Base-by-base conservation (phyloP, 2,797 vertebrate species). In the Sebastes oblongus region DNA sequence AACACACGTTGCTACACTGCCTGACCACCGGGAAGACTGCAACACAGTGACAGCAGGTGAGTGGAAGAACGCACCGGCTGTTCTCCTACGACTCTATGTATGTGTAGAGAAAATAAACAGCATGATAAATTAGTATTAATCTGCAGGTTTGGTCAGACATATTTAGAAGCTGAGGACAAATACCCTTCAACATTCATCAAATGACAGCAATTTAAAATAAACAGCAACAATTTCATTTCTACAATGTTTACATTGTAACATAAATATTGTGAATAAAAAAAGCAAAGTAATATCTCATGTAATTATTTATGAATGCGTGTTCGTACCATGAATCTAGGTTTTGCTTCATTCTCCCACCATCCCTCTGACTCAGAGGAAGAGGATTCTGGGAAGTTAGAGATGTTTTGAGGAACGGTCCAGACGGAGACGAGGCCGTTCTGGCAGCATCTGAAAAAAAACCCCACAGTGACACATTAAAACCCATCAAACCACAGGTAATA, bases 341-440 rank as follows among this genome's bases (percentile, higher is more conserved):
- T 95, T 12, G 93, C 66, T 74, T 97, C 97, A 50, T 88, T 95
- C 62, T 99, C 97, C 97, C 97, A 98, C 96, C 97, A 98, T 76
- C 94, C 96, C 84, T 97, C 97, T 12, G 95, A 93, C 52, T 89
- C 92, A 20, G 93, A 67, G 39, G 93, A 89, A 72, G 72, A 93
- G 76, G 92, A 94, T 77, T 97, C 96, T 77, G 96, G 75, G 22
- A 95, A 93, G 64, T 86, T 78, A 5, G 88, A 83, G 18, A 93
- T 70, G 59, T 97, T 95, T 86, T 98, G 97, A 46, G 98, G 98
- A 86, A 98, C 92, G 1, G 96, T 96, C 98, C 98, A 99, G 82
- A 99, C 97, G 27, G 97, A 97, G 13, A 99, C 97, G 72, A 98
- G 94, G 25, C 98, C 98, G 77, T 94, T 99, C 92, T 99, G 98